Percentiles rank a stretch among this genome's conserved stretches.
Evolutionary conservation across 2,113 vertebrate genomes (phyloP).

Genomic region (Pelvicachromis taeniatus): DNA sequence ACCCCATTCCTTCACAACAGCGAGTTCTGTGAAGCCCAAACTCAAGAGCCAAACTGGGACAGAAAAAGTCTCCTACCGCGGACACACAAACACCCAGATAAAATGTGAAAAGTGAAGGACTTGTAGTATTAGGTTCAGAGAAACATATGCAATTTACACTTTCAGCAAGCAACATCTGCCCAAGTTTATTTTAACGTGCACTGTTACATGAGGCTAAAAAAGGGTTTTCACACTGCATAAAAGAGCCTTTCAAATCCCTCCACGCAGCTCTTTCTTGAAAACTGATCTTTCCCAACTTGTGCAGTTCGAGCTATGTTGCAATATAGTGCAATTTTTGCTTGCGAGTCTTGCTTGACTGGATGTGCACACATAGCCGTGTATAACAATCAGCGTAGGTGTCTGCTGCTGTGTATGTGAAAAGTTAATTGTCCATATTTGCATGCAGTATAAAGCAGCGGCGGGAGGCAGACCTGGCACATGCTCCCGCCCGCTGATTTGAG

Average conservation of each 20-base stretch:
- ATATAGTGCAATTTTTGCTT: background rate
- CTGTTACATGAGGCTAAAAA: background rate
- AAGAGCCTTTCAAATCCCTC: background rate
- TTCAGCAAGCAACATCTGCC: background rate
- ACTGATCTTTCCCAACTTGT: background rate
- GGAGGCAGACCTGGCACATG: conserved; percentile 54
- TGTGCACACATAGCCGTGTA: background rate
- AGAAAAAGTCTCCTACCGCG: background rate
- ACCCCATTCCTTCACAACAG: background rate
- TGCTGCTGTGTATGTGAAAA: conserved; percentile 19
- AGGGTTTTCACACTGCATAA: background rate
- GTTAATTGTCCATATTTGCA: conserved; percentile 66
- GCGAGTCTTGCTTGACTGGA: background rate
- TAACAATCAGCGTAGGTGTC: conserved; percentile 9
- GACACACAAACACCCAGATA: background rate
- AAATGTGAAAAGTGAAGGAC: background rate
- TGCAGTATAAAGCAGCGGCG: conserved; percentile 44
- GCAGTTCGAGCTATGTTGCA: background rate
- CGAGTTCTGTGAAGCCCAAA: background rate
- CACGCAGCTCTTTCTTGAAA: background rate
- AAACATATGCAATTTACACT: background rate
- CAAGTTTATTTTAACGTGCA: background rate
- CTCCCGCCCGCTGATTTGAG: conserved; percentile 59
- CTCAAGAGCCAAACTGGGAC: background rate
- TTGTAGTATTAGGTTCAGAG: background rate